Conservation (phyloP, 2,888 invertebrate genomes). For the Esperia sulphurella region DNA sequence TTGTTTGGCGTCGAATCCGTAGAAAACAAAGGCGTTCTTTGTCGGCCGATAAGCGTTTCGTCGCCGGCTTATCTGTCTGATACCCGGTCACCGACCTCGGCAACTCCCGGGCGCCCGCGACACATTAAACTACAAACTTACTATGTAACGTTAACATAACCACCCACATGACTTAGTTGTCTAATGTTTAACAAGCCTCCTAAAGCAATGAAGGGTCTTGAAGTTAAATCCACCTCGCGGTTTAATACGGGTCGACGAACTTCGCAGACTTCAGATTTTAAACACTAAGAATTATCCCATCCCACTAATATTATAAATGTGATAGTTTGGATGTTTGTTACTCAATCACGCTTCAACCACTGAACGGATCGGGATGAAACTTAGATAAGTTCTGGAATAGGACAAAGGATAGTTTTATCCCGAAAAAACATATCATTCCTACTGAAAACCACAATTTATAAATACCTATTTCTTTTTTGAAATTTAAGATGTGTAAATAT, state of each 20-base stretch:
- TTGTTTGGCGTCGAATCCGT: conserved; percentile 51
- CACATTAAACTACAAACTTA: conserved; percentile 38
- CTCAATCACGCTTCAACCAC: no score
- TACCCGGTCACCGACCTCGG: conserved; percentile 65
- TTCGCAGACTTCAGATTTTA: no score
- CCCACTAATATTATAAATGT: no score
- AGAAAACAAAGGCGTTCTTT: conserved; percentile 70
- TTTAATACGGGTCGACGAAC: not conserved
- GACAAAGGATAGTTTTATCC: no score
- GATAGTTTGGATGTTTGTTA: no score
- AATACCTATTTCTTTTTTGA: no score
- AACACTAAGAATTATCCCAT: no score
- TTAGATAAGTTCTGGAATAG: no score
- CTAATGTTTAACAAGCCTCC: not conserved
- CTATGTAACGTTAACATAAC: conserved; percentile 1
- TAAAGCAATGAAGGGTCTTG: not conserved
- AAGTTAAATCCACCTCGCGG: not conserved
- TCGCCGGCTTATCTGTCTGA: conserved; percentile 67
- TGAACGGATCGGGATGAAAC: no score
- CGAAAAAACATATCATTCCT: no score
- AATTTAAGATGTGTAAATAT: no score
- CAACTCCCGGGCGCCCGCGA: conserved; percentile 42
- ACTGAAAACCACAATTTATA: no score
- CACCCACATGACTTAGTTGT: not conserved
- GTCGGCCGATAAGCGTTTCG: conserved; percentile 64